These are phyloP conservation scores for Epinephelus fuscoguttatus DNA, from an alignment of 2,113 vertebrate genomes.

Conservation along the genomic window DNA sequence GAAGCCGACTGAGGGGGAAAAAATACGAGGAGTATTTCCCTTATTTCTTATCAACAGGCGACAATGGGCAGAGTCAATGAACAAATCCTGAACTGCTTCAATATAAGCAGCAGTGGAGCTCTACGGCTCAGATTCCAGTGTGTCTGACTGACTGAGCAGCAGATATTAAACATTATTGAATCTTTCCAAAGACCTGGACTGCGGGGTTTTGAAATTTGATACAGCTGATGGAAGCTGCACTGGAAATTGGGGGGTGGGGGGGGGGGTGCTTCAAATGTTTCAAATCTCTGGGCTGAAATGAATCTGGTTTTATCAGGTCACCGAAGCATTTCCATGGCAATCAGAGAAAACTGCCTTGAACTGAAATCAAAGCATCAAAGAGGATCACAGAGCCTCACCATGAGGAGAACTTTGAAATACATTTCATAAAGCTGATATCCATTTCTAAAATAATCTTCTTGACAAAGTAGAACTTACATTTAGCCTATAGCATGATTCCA, in stretches of 20 bases:
- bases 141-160: slow-evolving; percentile 64
- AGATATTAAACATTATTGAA: slow-evolving; percentile 73
- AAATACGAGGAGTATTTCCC: slow-evolving; percentile 15
- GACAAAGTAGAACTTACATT: slow-evolving; percentile 1
- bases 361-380: slow-evolving; percentile 63
- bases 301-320: slow-evolving; percentile 67
- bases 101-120: slow-evolving; percentile 36
- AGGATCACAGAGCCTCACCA: slow-evolving; percentile 24
- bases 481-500: not conserved
- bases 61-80: slow-evolving; percentile 60
- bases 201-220: slow-evolving; percentile 69
- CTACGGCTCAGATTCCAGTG: slow-evolving; percentile 39
- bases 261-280: slow-evolving; percentile 46
- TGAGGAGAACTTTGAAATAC: slow-evolving; percentile 30
- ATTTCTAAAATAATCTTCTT: slow-evolving; percentile 33
- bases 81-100: slow-evolving; percentile 59
- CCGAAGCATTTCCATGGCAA: slow-evolving; percentile 64
- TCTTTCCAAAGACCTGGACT: slow-evolving; percentile 61
- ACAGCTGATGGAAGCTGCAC: slow-evolving; percentile 63
- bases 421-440: not conserved
- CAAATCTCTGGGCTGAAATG: slow-evolving; percentile 60
- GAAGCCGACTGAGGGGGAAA: slow-evolving; percentile 45
- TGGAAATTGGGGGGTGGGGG: slow-evolving; percentile 14
- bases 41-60: slow-evolving; percentile 63
- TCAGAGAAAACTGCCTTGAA: slow-evolving; percentile 50